Conservation (phyloP, 2,113 vertebrate species). For the Calidris pygmaea region DNA sequence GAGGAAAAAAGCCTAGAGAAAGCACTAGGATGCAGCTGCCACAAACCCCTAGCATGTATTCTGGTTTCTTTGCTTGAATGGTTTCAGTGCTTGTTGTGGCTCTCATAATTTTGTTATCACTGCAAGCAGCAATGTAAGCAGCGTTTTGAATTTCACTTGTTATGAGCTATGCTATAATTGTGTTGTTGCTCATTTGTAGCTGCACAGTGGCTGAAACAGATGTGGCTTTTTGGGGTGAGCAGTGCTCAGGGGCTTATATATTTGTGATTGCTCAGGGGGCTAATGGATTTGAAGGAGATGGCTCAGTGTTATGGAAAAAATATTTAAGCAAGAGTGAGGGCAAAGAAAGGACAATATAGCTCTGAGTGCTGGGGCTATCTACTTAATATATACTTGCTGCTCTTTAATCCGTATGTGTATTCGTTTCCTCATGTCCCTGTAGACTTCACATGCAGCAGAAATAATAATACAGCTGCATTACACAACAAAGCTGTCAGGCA, state of each 20-base stretch:
- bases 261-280: neutral
- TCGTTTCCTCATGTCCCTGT: neutral
- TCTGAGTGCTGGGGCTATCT: neutral
- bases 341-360: neutral
- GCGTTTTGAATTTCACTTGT: slow-evolving; percentile 18
- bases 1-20: neutral
- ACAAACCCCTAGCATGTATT: neutral
- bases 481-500: neutral
- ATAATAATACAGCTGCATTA: neutral
- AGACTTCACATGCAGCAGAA: neutral
- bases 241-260: neutral
- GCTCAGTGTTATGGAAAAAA: neutral
- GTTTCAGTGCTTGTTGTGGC: slow-evolving; percentile 33
- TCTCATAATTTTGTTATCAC: slow-evolving; percentile 35
- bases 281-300: neutral
- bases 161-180: neutral
- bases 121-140: slow-evolving; percentile 25
- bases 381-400: neutral
- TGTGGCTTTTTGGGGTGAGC: slow-evolving; percentile 24
- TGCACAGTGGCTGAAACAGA: neutral
- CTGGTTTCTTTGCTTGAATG: neutral
- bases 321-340: neutral
- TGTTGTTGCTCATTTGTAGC: neutral
- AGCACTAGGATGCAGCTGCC: neutral
- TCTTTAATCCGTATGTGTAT: neutral